These are phyloP conservation scores for Acleris cristana DNA, from an alignment of 2,888 invertebrate genomes.

Conservation along the genomic window DNA sequence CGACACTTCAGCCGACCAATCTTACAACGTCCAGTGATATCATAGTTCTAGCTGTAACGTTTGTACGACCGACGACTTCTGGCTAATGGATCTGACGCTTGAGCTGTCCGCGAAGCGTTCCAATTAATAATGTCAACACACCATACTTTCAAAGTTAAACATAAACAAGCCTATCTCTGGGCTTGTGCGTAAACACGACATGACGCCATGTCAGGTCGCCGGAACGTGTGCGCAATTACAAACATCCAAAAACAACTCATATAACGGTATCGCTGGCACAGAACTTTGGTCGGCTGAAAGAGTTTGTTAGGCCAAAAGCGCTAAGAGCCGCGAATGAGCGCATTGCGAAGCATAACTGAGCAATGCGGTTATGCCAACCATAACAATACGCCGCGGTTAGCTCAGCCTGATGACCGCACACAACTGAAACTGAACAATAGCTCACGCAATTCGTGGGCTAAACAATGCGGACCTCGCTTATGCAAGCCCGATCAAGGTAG, in stretches of 20 bases:
- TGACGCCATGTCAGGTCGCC: too few species aligned
- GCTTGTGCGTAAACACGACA: not conserved
- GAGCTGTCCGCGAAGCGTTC: not conserved
- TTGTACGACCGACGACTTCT: not conserved
- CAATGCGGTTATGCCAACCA: constrained; percentile 67
- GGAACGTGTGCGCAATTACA: too few species aligned
- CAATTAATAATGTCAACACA: constrained; percentile 2
- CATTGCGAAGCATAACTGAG: constrained; percentile 57
- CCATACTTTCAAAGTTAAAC: constrained; percentile 24
- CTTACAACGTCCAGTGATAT: constrained; percentile 10
- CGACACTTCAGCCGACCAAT: constrained; percentile 41
- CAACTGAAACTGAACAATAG: constrained; percentile 29
- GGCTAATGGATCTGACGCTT: not conserved
- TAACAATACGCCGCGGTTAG: constrained; percentile 65
- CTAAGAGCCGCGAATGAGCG: too few species aligned
- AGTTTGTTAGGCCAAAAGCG: too few species aligned
- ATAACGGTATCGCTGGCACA: too few species aligned
- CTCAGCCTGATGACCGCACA: constrained; percentile 49
- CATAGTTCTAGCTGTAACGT: constrained; percentile 18
- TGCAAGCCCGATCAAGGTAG: constrained; percentile 19
- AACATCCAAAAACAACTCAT: too few species aligned
- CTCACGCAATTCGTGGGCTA: constrained; percentile 56
- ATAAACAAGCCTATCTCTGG: constrained; percentile 6
- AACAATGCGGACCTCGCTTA: constrained; percentile 53
- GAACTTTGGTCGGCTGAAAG: too few species aligned